These are phyloP conservation scores for Natrix natrix DNA, from an alignment of 2,797 vertebrate species.

Conservation along the genomic window DNA sequence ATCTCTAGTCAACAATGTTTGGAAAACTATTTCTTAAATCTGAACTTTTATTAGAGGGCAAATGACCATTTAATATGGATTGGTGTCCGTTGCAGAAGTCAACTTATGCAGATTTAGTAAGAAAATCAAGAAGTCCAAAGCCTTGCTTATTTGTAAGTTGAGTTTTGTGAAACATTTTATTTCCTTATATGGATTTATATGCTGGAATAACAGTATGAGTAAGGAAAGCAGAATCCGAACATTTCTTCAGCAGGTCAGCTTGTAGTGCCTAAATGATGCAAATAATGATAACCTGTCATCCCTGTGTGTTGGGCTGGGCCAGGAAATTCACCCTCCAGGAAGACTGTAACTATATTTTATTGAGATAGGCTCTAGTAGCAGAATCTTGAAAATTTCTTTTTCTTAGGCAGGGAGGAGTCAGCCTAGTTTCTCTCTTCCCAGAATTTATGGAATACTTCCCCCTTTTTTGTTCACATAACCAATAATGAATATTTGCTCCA, in stretches of 20 bases:
- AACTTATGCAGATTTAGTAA: neutral
- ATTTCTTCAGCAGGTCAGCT: neutral
- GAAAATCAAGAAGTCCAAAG: neutral
- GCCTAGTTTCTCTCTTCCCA: neutral
- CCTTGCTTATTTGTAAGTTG: neutral
- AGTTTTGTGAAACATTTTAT: neutral
- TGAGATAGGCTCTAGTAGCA: neutral
- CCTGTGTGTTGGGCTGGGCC: neutral
- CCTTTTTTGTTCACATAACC: neutral
- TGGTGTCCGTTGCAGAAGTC: neutral
- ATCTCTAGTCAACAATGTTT: neutral
- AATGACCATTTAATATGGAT: neutral
- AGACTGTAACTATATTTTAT: neutral
- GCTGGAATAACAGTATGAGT: accelerated
- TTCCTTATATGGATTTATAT: neutral
- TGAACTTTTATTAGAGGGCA: neutral
- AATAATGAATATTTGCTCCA: neutral
- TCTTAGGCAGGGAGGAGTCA: neutral
- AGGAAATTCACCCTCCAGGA: neutral
- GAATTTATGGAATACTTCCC: neutral
- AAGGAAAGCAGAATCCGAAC: conserved; percentile 18
- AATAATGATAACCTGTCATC: neutral
- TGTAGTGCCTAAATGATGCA: neutral
- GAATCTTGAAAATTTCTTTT: neutral
- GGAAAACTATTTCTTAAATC: neutral